Evolutionary conservation across 1,140 invertebrate species (phyloP).

Genomic region (Drosophila neocordata): DNA sequence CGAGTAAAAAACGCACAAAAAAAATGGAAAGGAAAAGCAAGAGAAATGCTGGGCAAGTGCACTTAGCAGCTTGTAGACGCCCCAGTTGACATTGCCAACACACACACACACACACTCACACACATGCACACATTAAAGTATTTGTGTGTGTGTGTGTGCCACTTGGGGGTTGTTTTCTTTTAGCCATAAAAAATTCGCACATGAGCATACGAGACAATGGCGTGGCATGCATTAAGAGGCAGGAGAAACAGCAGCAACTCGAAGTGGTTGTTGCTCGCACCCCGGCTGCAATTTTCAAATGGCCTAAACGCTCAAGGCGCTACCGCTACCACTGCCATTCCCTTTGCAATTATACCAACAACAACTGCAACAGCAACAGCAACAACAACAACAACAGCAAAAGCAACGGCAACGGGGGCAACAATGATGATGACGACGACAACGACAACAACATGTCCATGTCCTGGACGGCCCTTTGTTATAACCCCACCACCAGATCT

Average conservation of each 20-base stretch:
- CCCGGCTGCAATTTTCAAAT: conserved; percentile 76
- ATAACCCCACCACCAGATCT: conserved; percentile 3
- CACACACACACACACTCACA: conserved; percentile 29
- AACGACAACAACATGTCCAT: conserved; percentile 55
- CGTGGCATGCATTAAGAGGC: conserved; percentile 19
- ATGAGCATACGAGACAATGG: conserved; percentile 70
- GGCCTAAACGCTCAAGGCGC: conserved; percentile 77
- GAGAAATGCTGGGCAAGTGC: conserved; percentile 75
- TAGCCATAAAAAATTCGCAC: conserved; percentile 68
- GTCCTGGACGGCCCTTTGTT: conserved; percentile 71
- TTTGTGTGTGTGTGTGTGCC: conserved; percentile 34
- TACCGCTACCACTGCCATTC: conserved; percentile 30
- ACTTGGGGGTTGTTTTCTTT: conserved; percentile 75
- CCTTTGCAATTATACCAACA: conserved; percentile 48
- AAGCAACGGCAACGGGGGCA: conserved; percentile 23
- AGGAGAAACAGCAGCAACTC: conserved; percentile 30
- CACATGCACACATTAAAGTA: conserved; percentile 26
- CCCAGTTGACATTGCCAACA: conserved; percentile 76
- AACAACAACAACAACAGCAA: conserved; percentile 30
- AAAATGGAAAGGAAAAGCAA: conserved; percentile 35
- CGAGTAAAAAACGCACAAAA: conserved; percentile 26
- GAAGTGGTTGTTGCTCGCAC: conserved; percentile 59
- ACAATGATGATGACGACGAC: conserved; percentile 6
- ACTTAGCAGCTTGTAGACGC: conserved; percentile 79
- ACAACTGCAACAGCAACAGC: conserved; percentile 33